These are phyloP conservation scores for Salvelinus fontinalis DNA, from an alignment of 2,113 vertebrate genomes.

Conservation along the genomic window DNA sequence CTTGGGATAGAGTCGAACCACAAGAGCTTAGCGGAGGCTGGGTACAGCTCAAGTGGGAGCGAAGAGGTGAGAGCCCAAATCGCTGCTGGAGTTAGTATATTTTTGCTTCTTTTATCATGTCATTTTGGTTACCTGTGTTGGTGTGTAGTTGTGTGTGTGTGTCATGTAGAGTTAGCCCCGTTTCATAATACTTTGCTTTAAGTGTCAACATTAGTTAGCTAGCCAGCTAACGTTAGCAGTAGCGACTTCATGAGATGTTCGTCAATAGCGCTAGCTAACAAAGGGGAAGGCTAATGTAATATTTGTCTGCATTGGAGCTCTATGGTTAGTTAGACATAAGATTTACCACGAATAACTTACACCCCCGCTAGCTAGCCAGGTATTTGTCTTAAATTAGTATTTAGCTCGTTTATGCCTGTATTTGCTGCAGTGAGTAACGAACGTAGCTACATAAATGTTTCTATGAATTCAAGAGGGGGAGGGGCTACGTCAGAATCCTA, in stretches of 20 bases:
- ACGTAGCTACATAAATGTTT: no score
- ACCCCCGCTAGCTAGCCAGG: no score
- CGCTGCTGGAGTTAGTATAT: constrained; percentile 69
- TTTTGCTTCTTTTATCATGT: constrained; percentile 50
- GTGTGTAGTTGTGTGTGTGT: constrained; percentile 22
- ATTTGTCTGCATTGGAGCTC: no score
- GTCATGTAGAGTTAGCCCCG: constrained; percentile 4
- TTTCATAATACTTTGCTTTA: constrained; percentile 40
- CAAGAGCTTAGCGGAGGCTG: constrained; percentile 80
- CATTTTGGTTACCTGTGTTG: background rate
- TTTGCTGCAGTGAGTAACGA: no score
- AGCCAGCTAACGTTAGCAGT: constrained; percentile 48
- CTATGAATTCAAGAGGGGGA: no score
- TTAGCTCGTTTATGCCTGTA: no score
- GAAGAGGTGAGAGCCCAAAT: constrained; percentile 76
- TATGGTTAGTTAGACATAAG: no score
- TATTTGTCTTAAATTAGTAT: no score
- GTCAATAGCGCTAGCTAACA: constrained; percentile 1
- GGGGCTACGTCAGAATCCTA: no score
- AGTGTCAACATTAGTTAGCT: constrained; percentile 70
- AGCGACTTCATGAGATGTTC: no score
- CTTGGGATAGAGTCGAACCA: constrained; percentile 84
- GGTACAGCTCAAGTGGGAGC: constrained; percentile 82
- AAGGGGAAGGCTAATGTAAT: constrained; percentile 2
- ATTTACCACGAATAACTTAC: no score